Evolutionary conservation across 1,140 invertebrate species (phyloP).

Genomic region (Tetramorium alpestre): DNA sequence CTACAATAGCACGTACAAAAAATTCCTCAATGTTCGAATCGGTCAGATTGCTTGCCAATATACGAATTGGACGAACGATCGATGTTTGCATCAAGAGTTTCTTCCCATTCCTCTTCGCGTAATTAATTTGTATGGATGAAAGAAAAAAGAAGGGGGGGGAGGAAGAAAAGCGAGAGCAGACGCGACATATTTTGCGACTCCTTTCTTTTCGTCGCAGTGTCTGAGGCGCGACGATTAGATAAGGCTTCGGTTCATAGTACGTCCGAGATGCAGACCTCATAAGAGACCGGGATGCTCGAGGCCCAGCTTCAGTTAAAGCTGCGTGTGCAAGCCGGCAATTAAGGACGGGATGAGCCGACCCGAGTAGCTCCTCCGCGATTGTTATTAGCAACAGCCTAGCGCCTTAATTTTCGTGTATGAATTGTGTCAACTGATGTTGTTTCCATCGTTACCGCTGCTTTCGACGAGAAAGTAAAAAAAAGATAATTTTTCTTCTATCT

Average conservation of each 20-base stretch:
- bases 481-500: neutral
- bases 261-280: conserved; percentile 82
- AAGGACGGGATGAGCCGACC: conserved; percentile 19
- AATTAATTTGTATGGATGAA: neutral
- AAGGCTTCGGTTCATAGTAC: conserved; percentile 85
- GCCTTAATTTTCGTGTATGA: neutral
- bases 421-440: neutral
- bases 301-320: conserved; percentile 79
- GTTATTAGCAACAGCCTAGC: neutral
- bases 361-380: neutral
- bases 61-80: neutral
- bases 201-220: conserved; percentile 75
- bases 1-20: neutral
- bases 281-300: conserved; percentile 81
- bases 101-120: neutral
- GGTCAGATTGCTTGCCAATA: neutral
- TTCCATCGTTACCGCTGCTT: neutral
- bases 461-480: neutral
- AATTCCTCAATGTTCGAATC: neutral
- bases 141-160: neutral
- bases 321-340: conserved; percentile 74
- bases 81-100: neutral
- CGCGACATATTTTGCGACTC: conserved; percentile 59
- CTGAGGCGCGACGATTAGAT: conserved; percentile 83
- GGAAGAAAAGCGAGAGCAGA: conserved; percentile 14